Conservation (phyloP, 2,113 vertebrate species). For the Myocastor coypus region DNA sequence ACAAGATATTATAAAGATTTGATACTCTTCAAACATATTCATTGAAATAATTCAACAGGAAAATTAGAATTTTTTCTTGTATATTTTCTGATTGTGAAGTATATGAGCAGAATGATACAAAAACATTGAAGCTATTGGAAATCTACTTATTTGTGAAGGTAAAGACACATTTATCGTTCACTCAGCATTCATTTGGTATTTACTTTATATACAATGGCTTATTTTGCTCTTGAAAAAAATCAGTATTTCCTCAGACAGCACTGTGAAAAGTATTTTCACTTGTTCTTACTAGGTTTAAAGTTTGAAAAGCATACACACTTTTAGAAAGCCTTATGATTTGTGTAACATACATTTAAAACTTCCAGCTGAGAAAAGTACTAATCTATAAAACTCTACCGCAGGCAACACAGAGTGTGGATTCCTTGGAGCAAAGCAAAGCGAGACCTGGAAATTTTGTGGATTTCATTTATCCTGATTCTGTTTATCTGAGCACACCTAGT, state of each 20-base stretch:
- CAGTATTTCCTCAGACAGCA: constrained; percentile 32
- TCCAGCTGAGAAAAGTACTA: constrained; percentile 71
- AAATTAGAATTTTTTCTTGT: constrained; percentile 31
- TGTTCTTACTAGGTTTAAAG: constrained; percentile 39
- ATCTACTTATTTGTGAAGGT: constrained; percentile 4
- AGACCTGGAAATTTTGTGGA: constrained; percentile 43
- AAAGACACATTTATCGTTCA: neutral
- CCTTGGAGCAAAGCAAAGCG: constrained; percentile 50
- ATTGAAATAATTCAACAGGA: constrained; percentile 51
- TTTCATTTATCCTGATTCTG: neutral
- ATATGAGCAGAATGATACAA: neutral
- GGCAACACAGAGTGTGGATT: constrained; percentile 43
- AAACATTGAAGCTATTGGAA: neutral
- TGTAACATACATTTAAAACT: constrained; percentile 48
- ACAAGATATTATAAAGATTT: constrained; percentile 69
- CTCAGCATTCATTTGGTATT: neutral
- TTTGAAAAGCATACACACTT: constrained; percentile 49
- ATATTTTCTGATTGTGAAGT: constrained; percentile 35
- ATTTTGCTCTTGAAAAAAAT: constrained; percentile 56
- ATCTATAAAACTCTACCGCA: constrained; percentile 47
- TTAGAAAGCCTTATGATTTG: constrained; percentile 18
- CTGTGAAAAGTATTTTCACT: constrained; percentile 33
- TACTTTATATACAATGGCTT: neutral
- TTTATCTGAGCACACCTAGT: constrained; percentile 44
- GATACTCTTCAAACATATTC: constrained; percentile 58